Conservation (phyloP, 2,797 vertebrate genomes). For the Spinus pinus region DNA sequence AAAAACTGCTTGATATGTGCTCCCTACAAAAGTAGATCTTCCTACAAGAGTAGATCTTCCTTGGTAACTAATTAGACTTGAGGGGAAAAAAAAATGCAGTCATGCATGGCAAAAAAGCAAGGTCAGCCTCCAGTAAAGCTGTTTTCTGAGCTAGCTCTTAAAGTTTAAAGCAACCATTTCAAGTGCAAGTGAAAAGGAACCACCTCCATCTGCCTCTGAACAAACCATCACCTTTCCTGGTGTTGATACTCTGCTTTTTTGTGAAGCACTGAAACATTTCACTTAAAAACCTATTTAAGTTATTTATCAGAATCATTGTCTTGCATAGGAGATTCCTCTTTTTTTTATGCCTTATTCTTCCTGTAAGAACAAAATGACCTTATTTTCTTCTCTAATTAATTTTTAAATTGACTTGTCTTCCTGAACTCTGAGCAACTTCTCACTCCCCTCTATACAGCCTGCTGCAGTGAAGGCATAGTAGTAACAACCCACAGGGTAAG, state of each 20-base stretch:
- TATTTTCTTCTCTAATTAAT: not conserved
- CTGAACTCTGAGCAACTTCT: not conserved
- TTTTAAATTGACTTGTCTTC: not conserved
- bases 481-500: not conserved
- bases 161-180: not conserved
- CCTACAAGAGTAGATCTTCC: not conserved
- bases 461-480: not conserved
- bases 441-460: not conserved
- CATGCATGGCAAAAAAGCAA: not conserved
- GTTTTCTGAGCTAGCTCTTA: not conserved
- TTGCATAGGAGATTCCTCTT: not conserved
- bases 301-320: not conserved
- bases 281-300: not conserved
- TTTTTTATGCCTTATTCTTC: not conserved
- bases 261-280: not conserved
- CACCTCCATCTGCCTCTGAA: not conserved
- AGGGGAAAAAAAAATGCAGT: not conserved
- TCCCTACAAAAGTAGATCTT: not conserved
- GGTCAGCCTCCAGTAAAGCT: not conserved
- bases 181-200: not conserved
- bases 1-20: not conserved
- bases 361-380: not conserved
- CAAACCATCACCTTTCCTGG: not conserved
- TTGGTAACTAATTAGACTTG: not conserved
- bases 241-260: not conserved